These are phyloP conservation scores for Lysiphlebus fabarum DNA, from an alignment of 1,140 invertebrate genomes.

Conservation along the genomic window DNA sequence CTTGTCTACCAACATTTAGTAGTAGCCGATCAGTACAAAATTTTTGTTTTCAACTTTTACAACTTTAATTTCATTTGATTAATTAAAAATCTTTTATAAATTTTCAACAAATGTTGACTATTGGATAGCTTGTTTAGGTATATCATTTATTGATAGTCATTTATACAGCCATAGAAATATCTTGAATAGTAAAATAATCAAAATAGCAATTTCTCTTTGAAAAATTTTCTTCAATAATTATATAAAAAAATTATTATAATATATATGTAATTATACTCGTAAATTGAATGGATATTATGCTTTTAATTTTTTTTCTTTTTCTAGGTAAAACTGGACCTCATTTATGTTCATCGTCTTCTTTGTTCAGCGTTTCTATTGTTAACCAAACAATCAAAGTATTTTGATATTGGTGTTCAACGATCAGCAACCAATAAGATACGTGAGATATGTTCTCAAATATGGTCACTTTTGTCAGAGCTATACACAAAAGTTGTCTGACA, in stretches of 20 bases:
- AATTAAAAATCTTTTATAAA: background rate
- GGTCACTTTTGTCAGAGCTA: slow-evolving; percentile 2
- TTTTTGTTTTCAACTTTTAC: slow-evolving; percentile 14
- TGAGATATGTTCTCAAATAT: slow-evolving; percentile 13
- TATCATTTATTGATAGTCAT: too few species aligned
- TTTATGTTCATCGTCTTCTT: background rate
- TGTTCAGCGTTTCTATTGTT: slow-evolving; percentile 8
- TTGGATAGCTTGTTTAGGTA: too few species aligned
- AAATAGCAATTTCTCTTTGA: too few species aligned
- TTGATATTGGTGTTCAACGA: slow-evolving; percentile 17
- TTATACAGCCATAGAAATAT: too few species aligned
- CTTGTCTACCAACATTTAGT: background rate
- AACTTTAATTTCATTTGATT: background rate
- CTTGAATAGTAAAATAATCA: too few species aligned
- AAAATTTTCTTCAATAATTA: too few species aligned
- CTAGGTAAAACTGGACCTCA: background rate
- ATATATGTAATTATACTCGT: background rate
- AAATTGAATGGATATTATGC: background rate
- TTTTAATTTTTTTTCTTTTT: slow-evolving; percentile 6
- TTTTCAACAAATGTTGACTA: too few species aligned
- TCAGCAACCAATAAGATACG: slow-evolving; percentile 18
- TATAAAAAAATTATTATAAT: too few species aligned
- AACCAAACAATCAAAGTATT: slow-evolving; percentile 14
- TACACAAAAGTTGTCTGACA: background rate
- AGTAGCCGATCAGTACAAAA: slow-evolving; percentile 8